Evolutionary conservation across 2,797 vertebrate genomes (phyloP), one percentile per base, ranked within the genome.

Genomic region (Rhabdophis nuchalis): DNA sequence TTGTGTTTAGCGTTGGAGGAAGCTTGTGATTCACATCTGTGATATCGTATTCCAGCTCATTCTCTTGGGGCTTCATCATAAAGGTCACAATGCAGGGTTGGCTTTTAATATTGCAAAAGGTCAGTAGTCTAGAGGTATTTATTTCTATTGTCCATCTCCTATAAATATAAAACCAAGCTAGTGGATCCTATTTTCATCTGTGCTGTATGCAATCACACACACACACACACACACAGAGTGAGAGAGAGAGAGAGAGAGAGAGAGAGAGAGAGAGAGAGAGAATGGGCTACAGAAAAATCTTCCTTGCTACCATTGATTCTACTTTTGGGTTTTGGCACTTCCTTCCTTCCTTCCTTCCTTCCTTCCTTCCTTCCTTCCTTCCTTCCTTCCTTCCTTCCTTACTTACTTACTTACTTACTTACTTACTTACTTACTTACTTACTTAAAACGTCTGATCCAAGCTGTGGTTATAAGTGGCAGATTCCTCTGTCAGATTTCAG

Each of bases 21-120:
- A 41, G 58, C n/a, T 25, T 29, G 57, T 56, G 82, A 32, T 53
- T 91, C 58, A 36, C 57, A 93, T 90, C 60, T 94, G 25, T 72
- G 54, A 77, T 94, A 93, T 92, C 0, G 0, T 53, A 32, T 82
- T 46, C 2, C 92, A 88, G 85, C 29, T 95, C 64, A 72, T 87
- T 94, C 3, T 90, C 60, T 61, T 6, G 16, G 20, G 5, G 5
- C 57, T 93, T 95, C 93, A 92, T 60, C 27, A 60, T 82, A 85
- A 92, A 94, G 52, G 54, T 91, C 90, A 93, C 13, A 86, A 57
- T 54, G 85, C 27, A 89, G 64, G 46, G 32, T 94, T 89, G 32
- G 25, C 60, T 87, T 87, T 87, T 68, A 54, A 87, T 56, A 41
- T 72, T 72, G 60, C 90, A 87, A 56, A 86, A 23, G 64, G 41